Base-by-base conservation (phyloP, 35 echinoderm and acorn worm species). In the Nesometra sesokonis region DNA sequence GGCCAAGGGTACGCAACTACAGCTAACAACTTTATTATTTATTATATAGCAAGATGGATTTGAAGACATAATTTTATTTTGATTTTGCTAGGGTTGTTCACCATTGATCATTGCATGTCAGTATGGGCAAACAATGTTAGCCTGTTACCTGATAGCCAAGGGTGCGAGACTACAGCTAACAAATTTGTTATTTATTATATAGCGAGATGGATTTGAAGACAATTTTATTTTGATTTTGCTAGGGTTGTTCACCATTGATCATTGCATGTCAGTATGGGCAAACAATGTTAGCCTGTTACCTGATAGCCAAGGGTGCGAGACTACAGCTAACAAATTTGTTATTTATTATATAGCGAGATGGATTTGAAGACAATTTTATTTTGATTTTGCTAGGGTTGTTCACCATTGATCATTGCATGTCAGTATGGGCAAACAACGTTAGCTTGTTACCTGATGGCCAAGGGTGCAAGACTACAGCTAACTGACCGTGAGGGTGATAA, bases 401-500 rank as follows among this genome's bases (percentile, higher is more conserved):
- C 95, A 79, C 89, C 96, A 29, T 80, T 99, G 35, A 92, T 99
- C 86, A 99, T 99, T 79, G 87, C 96, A 32, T 91, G 92, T 80
- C 96, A 99, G 90, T 99, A 99, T 84, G 96, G 96, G 11, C 92
- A 99, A 77, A 97, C 96, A 19, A 91, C 90, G 86, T 79, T 99
- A 78, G 87, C 96, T 33, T 93, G 96, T 5, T 99, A 99, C 32
- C 95, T 99, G 9, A 99, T 99, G 96, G 95, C 92, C 40, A 99
- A 99, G 83, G 96, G 96, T 33, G 93, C 96, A 19, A 93, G 96
- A 35, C 90, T 99, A 32, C 92, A 94, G 82, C 82, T 99, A 17
- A 94, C 92, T n/a, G 96, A 99, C 47, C 79, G 93, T 46, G 96
- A 99, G 36, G 96, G 96, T n/a, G 96, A 99, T 33, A 99, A 99